These are phyloP conservation scores for Cyanistes caeruleus DNA, from an alignment of 2,113 vertebrate species.

Conservation along the genomic window DNA sequence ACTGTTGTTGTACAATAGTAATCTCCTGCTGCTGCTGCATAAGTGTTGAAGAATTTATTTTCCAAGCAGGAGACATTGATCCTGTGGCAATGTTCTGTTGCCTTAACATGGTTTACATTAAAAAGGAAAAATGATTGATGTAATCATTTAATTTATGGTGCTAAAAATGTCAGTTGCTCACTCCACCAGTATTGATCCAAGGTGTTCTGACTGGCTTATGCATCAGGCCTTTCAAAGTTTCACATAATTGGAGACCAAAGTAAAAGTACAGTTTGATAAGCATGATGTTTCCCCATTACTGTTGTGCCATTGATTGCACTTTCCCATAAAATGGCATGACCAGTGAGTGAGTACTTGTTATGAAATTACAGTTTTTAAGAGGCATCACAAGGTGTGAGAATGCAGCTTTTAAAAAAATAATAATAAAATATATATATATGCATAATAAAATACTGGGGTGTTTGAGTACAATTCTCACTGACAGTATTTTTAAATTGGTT, in stretches of 20 bases:
- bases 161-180: conserved; percentile 29
- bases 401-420: not conserved
- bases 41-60: conserved; percentile 57
- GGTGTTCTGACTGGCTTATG: not conserved
- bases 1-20: conserved; percentile 14
- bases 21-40: conserved; percentile 39
- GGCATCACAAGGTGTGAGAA: not conserved
- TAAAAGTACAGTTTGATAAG: not conserved
- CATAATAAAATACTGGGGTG: not conserved
- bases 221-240: conserved; percentile 6
- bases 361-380: not conserved
- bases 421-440: no score
- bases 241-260: not conserved
- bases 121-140: conserved; percentile 37
- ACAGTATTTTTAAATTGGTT: not conserved
- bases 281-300: not conserved
- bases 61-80: conserved; percentile 52
- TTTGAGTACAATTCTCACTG: not conserved
- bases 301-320: not conserved
- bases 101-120: conserved; percentile 52
- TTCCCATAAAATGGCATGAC: not conserved
- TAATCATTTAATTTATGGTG: conserved; percentile 57
- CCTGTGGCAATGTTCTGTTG: not conserved
- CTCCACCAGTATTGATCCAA: conserved; percentile 3
- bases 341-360: not conserved